These are phyloP conservation scores for Microhierax caerulescens DNA, from an alignment of 2,797 vertebrate species.

Conservation along the genomic window DNA sequence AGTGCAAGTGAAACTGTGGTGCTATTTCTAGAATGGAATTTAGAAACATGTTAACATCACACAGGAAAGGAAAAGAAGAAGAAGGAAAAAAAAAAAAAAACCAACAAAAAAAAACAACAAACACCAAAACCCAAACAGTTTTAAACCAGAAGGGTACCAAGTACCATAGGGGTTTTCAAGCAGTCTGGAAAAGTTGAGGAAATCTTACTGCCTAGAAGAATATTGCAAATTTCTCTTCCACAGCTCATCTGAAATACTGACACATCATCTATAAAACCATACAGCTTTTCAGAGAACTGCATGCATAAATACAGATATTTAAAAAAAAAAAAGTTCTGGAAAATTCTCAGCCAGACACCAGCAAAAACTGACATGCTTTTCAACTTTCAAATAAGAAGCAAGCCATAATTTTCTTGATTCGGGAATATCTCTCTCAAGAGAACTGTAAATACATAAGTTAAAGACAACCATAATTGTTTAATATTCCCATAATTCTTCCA, in stretches of 20 bases:
- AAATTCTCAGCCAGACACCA: neutral
- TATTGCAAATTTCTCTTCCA: neutral
- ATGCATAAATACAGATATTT: neutral
- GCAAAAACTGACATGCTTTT: neutral
- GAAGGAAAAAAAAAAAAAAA: too few relatives aligned
- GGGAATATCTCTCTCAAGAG: neutral
- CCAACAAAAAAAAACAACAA: neutral
- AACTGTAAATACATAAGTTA: neutral
- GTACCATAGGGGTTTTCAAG: neutral
- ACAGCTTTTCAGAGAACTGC: neutral
- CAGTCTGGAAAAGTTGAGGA: neutral
- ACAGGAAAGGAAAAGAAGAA: accelerated
- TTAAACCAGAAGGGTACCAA: neutral
- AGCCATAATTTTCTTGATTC: neutral
- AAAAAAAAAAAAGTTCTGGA: neutral
- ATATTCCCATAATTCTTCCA: neutral
- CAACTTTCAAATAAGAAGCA: neutral
- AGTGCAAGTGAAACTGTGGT: neutral
- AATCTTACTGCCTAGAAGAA: neutral
- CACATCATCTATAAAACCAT: neutral
- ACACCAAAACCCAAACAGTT: neutral
- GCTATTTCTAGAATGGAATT: constrained; percentile 14
- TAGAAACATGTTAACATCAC: neutral
- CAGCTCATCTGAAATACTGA: neutral
- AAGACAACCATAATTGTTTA: neutral